Percentiles rank a stretch among this genome's conserved stretches.
Evolutionary conservation across 2,797 vertebrate species (phyloP).

Genomic region (Natrix natrix): DNA sequence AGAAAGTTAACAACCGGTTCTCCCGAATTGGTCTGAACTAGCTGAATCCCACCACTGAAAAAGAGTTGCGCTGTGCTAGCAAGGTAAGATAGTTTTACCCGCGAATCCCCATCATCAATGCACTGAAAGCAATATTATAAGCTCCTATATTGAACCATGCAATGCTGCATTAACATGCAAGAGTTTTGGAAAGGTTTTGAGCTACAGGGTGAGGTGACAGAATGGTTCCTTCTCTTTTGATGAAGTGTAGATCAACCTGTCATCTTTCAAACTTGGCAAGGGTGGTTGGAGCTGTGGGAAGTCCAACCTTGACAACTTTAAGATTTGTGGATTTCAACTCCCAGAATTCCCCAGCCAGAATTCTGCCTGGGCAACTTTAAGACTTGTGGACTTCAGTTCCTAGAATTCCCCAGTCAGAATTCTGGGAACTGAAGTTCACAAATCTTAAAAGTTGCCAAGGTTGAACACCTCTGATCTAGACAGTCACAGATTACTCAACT

Average conservation of each 20-base stretch:
- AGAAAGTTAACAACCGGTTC: too few species aligned
- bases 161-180: not conserved
- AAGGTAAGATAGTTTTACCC: constrained; percentile 28
- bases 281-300: not conserved
- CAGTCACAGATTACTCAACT: not conserved
- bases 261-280: not conserved
- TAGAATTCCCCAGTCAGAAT: not conserved
- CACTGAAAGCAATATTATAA: not conserved
- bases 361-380: not conserved
- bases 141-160: not conserved
- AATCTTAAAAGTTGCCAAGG: not conserved
- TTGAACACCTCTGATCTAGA: not conserved
- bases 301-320: not conserved
- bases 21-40: too few species aligned
- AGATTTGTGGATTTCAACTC: not conserved
- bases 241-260: not conserved
- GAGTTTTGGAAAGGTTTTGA: not conserved
- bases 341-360: not conserved
- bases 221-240: not conserved
- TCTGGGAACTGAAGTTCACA: not conserved
- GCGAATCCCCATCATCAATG: not conserved
- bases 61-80: not conserved
- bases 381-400: not conserved
- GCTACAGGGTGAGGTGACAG: not conserved
- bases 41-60: too few species aligned